Evolutionary conservation across 2,888 invertebrate species (phyloP), one percentile per base, ranked within the genome.

Genomic region (Drosophila seclusa): DNA sequence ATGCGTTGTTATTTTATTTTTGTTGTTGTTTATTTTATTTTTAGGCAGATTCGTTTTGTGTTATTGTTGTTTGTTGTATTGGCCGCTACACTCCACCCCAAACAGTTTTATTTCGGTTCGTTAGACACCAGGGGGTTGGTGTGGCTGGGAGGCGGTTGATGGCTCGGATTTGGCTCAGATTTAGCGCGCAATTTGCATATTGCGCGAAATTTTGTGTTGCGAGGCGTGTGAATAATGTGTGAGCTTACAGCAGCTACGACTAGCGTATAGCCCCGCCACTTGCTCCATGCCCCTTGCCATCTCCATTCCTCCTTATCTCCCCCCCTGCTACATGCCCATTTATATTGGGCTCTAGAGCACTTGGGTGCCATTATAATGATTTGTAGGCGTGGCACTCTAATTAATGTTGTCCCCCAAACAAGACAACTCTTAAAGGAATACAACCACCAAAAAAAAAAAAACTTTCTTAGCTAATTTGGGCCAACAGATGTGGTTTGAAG

Each of bases 171-270:
- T 80, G 55, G 53, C 61, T 58, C 53, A 54, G 76, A 68, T 68
- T 65, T 57, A 21, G 73, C 55, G 61, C 68, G 49, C 79, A 83
- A 90, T 87, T 87, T 87, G 87, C 87, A 87, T 87, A 82, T 82
- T 68, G 68, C 65, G 87, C 75, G 66, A 86, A 90, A 87, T 89
- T 90, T 73, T 83, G 82, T 75, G 89, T 89, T 75, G 73, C 76
- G 80, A 77, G 75, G 87, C 89, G 87, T 87, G 89, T 87, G 82
- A 87, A 89, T 90, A 87, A 90, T 87, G 87, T 87, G 85, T 88
- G 86, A 85, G 85, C 85, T 86, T 90, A 87, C 77, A 66, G 65
- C 75, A 62, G 45, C 55, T 64, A 36, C 27, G 29, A 24, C 34
- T 34, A 62, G 55, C 21, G 55, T 8, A 55, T 27, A 18, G 49